phyloP scores from a whole-genome alignment of 2,888 invertebrate species.

The Omphaloscelis lunosa region DNA sequence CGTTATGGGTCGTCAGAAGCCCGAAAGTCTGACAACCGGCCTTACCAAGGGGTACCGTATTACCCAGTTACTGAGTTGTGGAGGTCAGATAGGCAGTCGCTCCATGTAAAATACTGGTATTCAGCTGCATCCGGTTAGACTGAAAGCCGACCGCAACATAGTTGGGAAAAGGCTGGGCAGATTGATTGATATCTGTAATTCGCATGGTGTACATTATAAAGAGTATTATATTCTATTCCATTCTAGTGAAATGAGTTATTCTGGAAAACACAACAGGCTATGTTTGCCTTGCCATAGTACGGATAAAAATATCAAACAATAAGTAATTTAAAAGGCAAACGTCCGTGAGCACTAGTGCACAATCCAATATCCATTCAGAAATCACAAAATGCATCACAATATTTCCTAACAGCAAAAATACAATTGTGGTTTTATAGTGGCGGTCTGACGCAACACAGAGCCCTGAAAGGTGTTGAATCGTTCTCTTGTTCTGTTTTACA shows the following conservation, averaged over 20 bases:
- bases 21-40: too few relatives aligned
- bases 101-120: too few relatives aligned
- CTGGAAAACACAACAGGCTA: neutral
- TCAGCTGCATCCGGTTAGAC: too few relatives aligned
- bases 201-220: too few relatives aligned
- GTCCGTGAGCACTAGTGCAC: slow-evolving; percentile 14
- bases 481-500: slow-evolving; percentile 76
- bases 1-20: too few relatives aligned
- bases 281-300: neutral
- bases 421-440: slow-evolving; percentile 62
- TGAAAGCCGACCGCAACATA: too few relatives aligned
- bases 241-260: neutral
- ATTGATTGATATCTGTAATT: too few relatives aligned
- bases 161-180: too few relatives aligned
- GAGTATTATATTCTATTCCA: neutral
- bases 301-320: slow-evolving; percentile 40
- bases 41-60: too few relatives aligned
- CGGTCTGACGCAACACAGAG: slow-evolving; percentile 66
- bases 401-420: slow-evolving; percentile 58
- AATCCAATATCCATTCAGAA: slow-evolving; percentile 56
- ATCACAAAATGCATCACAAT: slow-evolving; percentile 43
- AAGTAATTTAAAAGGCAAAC: slow-evolving; percentile 38
- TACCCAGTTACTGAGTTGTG: too few relatives aligned
- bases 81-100: too few relatives aligned
- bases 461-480: slow-evolving; percentile 69